Base-by-base conservation (phyloP, 2,888 invertebrate species). In the Epinotia brunnichana region DNA sequence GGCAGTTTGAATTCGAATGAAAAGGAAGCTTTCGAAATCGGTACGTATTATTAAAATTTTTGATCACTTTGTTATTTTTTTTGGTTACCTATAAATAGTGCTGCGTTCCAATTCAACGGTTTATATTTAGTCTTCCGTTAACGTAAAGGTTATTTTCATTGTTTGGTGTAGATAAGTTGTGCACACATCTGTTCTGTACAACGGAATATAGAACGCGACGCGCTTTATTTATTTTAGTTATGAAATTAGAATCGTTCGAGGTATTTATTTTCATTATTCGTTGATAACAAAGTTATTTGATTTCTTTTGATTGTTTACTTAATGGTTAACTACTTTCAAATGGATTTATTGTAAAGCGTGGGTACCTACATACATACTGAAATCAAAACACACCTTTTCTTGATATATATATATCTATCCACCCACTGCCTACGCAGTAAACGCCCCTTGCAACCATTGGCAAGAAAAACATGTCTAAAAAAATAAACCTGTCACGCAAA, bases 181-280 rank as follows among this genome's bases (percentile, higher is more conserved):
- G 63, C 51, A 57, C 35, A 67, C 71, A 63, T 68, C 29, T 63
- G 68, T 41, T 57, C 7, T 24, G 9, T 44, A 17, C 17, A 19
- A 35, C 3, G 57, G 35, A 63, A 48, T 61, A 53, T 29, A 19
- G 63, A 44, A 35, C 72, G 72, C 57, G 57, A 66, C 53, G 29
- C 10, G 70, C 63, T 69, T 76, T 76, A 75, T 77, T 77, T 77
- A 74, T 77, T 77, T 75, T 76, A 35, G 73, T 74, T 77, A 73
- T 75, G 74, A 73, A 74, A 75, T 75, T 70, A 70, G 67, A 72
- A 67, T 72, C 19, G 74, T 60, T 39, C 15, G 39, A 51, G 74
- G 61, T 67, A 61, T 68, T 68, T 68, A 48, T 62, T 62, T 70
- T 70, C 19, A n/a, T 41, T 4, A 19, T 66, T 63, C n/a, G 39